These are phyloP conservation scores for Brachymystax lenok DNA, from an alignment of 2,797 vertebrate genomes.

Conservation along the genomic window DNA sequence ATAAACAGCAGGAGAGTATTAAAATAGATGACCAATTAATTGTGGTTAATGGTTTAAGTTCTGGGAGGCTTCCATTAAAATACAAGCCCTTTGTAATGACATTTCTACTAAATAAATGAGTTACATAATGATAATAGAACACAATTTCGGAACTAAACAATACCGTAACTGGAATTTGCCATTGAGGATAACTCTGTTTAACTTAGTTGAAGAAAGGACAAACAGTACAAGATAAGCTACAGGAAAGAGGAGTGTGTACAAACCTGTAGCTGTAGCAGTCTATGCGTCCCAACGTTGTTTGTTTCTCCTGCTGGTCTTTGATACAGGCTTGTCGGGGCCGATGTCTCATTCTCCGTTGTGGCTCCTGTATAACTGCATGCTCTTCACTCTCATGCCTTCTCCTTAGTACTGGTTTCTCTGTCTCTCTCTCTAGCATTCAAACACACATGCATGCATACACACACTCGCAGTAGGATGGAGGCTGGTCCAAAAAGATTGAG, in stretches of 20 bases:
- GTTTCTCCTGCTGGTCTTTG: not conserved
- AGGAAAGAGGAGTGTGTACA: not conserved
- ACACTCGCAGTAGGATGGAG: conserved; percentile 45
- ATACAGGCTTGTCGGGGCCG: not conserved
- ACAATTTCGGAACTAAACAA: too few relatives aligned
- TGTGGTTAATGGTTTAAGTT: not conserved
- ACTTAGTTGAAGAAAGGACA: not conserved
- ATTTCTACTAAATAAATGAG: not conserved
- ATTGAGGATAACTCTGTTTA: not conserved
- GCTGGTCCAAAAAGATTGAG: conserved; percentile 60
- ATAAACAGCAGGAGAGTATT: not conserved
- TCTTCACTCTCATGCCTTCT: not conserved
- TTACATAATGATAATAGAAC: not conserved
- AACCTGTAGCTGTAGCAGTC: conserved; percentile 1
- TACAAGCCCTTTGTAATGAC: not conserved
- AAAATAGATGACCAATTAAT: not conserved
- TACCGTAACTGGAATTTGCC: not conserved
- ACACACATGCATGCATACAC: conserved; percentile 13
- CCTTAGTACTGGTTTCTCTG: not conserved
- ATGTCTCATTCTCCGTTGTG: not conserved
- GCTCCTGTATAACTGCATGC: conserved; percentile 7
- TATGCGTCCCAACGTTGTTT: not conserved
- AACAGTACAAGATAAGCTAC: not conserved
- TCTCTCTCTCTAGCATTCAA: not conserved
- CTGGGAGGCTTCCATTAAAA: not conserved